A percentile compares a stretch with the other conserved stretches of the same genome.
Evolutionary conservation across 2,888 invertebrate species (phyloP).

Genomic region (Ephialtes manifestator): DNA sequence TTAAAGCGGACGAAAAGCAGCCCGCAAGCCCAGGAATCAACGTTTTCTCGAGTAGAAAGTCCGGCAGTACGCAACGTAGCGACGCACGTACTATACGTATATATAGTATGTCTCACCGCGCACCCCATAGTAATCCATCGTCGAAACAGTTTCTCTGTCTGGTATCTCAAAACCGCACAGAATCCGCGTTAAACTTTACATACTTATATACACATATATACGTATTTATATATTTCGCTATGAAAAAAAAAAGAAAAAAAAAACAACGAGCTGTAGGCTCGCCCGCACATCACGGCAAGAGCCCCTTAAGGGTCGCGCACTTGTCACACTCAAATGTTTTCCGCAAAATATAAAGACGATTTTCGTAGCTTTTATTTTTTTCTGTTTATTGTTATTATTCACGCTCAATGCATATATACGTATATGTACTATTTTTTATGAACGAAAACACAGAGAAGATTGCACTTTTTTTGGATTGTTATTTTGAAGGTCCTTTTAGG

Average conservation of each 20-base stretch:
- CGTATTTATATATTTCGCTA: too few relatives aligned
- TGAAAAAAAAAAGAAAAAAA: too few relatives aligned
- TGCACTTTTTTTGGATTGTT: background rate
- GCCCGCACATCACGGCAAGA: background rate
- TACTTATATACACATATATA: too few relatives aligned
- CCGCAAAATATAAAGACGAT: background rate
- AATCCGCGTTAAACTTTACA: background rate
- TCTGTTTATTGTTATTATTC: background rate
- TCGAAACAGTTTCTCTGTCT: background rate
- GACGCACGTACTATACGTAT: constrained; percentile 21
- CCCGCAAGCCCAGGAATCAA: background rate
- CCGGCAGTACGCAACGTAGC: constrained; percentile 14
- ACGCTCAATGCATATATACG: too few relatives aligned
- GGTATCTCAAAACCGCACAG: background rate
- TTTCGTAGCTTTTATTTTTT: background rate
- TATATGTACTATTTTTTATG: background rate
- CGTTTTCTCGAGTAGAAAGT: background rate
- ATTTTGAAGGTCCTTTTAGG: background rate
- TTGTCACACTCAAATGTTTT: constrained; percentile 1
- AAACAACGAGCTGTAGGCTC: background rate
- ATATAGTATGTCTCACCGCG: constrained; percentile 23
- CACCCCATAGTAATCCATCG: constrained; percentile 48
- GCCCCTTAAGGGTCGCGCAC: background rate
- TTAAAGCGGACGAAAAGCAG: constrained; percentile 11
- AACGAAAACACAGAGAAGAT: background rate